Evolutionary conservation across 2,113 vertebrate genomes (phyloP).

Genomic region (Labeo rohita): DNA sequence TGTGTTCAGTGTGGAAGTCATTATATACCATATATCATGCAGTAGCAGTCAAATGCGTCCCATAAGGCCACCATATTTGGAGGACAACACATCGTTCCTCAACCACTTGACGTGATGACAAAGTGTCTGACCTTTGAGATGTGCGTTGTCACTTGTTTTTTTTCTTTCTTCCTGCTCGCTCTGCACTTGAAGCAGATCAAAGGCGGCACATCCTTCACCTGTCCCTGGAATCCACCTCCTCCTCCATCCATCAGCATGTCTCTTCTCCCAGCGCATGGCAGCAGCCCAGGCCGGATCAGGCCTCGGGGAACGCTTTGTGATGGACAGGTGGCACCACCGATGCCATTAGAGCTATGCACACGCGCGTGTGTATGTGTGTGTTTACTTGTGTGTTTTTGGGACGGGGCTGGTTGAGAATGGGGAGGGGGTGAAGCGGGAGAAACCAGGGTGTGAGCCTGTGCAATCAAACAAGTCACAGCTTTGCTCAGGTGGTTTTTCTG

Average conservation of each 20-base stretch:
- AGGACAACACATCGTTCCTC: neutral
- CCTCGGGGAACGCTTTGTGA: conserved; percentile 55
- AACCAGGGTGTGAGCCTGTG: conserved; percentile 62
- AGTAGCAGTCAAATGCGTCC: neutral
- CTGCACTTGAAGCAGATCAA: conserved; percentile 76
- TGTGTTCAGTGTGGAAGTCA: too few relatives aligned
- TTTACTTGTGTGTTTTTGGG: conserved; percentile 31
- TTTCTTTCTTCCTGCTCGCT: conserved; percentile 73
- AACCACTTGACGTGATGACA: conserved; percentile 33
- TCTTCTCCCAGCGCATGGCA: conserved; percentile 60
- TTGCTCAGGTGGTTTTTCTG: conserved; percentile 73
- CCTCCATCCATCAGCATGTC: conserved; percentile 70
- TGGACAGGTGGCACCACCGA: conserved; percentile 63
- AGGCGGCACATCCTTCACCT: conserved; percentile 72
- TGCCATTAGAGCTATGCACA: conserved; percentile 32
- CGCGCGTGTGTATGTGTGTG: neutral
- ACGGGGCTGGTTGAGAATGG: conserved; percentile 22
- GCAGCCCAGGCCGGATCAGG: conserved; percentile 60
- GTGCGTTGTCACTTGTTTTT: conserved; percentile 54
- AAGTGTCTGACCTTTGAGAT: conserved; percentile 43
- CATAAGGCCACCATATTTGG: neutral
- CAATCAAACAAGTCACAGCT: conserved; percentile 76
- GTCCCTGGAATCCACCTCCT: conserved; percentile 72
- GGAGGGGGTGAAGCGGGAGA: conserved; percentile 51
- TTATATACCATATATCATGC: neutral